These are phyloP conservation scores for Caenorhabditis elegans DNA, from an alignment of 1,140 invertebrate species.

Conservation along the genomic window DNA sequence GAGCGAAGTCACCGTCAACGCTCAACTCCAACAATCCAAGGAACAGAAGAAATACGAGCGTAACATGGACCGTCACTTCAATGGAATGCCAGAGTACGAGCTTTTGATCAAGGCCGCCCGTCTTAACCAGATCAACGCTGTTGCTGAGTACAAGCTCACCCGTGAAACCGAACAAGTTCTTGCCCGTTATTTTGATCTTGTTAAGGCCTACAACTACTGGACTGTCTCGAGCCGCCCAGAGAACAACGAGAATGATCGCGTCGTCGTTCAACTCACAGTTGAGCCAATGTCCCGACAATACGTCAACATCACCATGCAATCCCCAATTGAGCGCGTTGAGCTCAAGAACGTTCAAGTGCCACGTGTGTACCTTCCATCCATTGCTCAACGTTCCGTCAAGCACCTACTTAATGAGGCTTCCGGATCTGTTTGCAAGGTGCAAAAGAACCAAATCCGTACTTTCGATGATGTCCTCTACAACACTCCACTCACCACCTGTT, in stretches of 20 bases:
- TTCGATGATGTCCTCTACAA: constrained; percentile 51
- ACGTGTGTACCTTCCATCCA: constrained; percentile 17
- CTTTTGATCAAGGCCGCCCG: constrained; percentile 22
- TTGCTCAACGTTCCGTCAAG: constrained; percentile 34
- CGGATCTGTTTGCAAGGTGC: background rate
- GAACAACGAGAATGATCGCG: constrained; percentile 15
- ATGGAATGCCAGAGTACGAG: constrained; percentile 25
- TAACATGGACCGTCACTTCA: background rate
- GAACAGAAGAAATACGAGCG: constrained; percentile 27
- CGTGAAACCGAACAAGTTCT: constrained; percentile 30
- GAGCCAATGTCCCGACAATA: constrained; percentile 50
- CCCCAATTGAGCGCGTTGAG: constrained; percentile 40
- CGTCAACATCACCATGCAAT: constrained; percentile 53
- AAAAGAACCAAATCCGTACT: constrained; percentile 38
- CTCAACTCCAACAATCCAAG: constrained; percentile 38
- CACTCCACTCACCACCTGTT: constrained; percentile 51
- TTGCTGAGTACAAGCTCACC: constrained; percentile 42
- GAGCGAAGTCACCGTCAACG: constrained; percentile 1
- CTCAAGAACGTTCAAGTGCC: constrained; percentile 34
- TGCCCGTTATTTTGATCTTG: constrained; percentile 31
- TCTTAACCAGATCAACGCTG: constrained; percentile 40
- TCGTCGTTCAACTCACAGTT: constrained; percentile 46
- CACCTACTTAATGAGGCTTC: background rate
- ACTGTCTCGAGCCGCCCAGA: background rate
- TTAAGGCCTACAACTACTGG: constrained; percentile 47